Base-by-base conservation (phyloP, 2,797 vertebrate species). In the Karalla daura region DNA sequence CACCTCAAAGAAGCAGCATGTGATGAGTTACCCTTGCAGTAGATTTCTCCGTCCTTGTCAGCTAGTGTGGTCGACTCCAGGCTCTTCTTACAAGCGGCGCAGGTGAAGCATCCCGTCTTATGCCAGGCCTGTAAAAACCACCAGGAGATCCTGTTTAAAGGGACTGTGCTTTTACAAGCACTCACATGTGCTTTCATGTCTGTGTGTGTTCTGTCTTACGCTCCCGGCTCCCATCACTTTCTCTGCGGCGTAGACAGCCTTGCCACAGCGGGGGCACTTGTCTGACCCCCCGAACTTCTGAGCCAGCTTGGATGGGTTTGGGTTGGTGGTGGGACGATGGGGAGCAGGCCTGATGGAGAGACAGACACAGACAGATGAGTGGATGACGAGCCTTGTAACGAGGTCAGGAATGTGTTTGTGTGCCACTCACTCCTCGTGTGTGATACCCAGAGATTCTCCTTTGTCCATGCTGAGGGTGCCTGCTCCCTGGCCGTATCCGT, bases 1-100 rank as follows among this genome's bases (percentile, higher is more conserved):
- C n/a, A n/a, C n/a, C n/a, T n/a, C n/a, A n/a, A n/a, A n/a, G n/a
- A n/a, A n/a, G n/a, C n/a, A n/a, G n/a, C n/a, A n/a, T n/a, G 17
- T 2, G 14, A 55, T 10, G 18, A 27, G 56, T 39, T 84, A 96
- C 90, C 95, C 90, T 87, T 92, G 85, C 91, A 92, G 77, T 89
- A 97, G 80, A 98, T 96, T 78, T 97, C 95, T 18, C 96, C 96
- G 0, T 97, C 96, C 82, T 95, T 97, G 55, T 90, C 91, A n/a
- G 86, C 94, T 81, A 96, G 83, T 54, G 97, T 99, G 69, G 97
- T 98, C 2, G 97, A 99, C 91, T 99, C 97, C 8, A 99, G 93
- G 52, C 96, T 93, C 74, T 98, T 99, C 41, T 95, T 94, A 51
- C 97, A 99, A 41, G 94, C 91, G 56, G 95, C 94, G 50, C 97